Base-by-base conservation (phyloP, 2,797 vertebrate genomes). In the Ptychobarbus kaznakovi region DNA sequence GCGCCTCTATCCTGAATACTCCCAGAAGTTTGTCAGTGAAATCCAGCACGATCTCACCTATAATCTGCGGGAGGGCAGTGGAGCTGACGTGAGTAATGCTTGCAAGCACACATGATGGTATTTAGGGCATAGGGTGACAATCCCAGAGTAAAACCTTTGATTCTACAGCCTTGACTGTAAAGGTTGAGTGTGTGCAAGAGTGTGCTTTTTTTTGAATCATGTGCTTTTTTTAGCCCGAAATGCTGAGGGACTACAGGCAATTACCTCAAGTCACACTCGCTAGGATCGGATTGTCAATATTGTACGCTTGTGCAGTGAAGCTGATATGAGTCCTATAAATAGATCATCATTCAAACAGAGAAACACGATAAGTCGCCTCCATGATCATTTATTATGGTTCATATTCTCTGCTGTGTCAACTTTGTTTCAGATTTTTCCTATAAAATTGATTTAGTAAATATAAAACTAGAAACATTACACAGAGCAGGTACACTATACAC, bases 21-120 rank as follows among this genome's bases (percentile, higher is more conserved):
- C 97, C 80, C 96, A 96, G 73, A 96, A 96, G 93, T 97, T 97
- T 89, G 91, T 96, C 93, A 95, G 94, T 0, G 96, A 97, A 88
- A 97, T 97, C 25, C 96, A 96, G 83, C 96, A 96, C 16, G 96
- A 97, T 90, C 97, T 97, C 90, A 97, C 96, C 74, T 97, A 97
- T 94, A 97, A 97, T 89, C 94, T 97, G 90, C 92, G 96, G 46
- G 95, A 96, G 80, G 96, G 96, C 20, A 93, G 95, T 76, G 91
- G 92, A 0, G 88, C 91, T 0, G 94, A 96, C 2, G 95, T 95
- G 87, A 95, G 94, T 91, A 22, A 63, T 79, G 35, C 56, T 28
- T 77, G 35, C 20, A 70, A 44, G 74, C n/a, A 46, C 49, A 69
- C 49, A 42, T 69, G 5, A 25, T 65, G 1, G 11, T 83, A 42